Evolutionary conservation across 2,113 vertebrate species (phyloP), one percentile per base, ranked within the genome.

Genomic region (Neoarius graeffei): DNA sequence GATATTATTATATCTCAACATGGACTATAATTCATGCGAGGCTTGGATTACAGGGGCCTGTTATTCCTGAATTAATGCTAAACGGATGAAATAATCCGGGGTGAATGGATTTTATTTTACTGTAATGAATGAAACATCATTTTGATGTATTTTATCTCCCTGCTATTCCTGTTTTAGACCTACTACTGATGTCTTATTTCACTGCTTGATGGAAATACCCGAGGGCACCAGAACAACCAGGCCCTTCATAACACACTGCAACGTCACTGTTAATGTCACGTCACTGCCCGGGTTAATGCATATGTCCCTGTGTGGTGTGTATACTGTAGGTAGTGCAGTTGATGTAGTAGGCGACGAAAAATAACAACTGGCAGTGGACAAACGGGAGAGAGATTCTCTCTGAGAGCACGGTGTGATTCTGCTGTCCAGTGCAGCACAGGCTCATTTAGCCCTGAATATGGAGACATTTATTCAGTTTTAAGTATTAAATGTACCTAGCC

Each of bases 271-370:
- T 50, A 89, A 85, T 81, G 86, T 88, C 85, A 90, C 82, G 60
- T 50, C 79, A 62, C 23, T 54, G 76, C 67, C 71, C 66, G 81
- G 60, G 74, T 87, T 86, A 85, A 84, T 81, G 69, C 48, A 71
- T 56, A 57, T 82, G 87, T 59, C 66, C 74, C 82, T 64, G 64
- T 81, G 81, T 88, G 69, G 59, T 87, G 88, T 89, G 85, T 88
- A 77, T 88, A 87, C 42, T 76, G 86, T 80, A 69, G 66, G 80
- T 85, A 84, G 71, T 84, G 86, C 89, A 89, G 90, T 89, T 67
- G 86, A 85, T 77, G 77, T 69, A 30, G 89, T 52, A 81, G 54
- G 69, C 56, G 79, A 74, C 66, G 9, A 81, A 59, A 60, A 56
- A 7, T 52, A 69, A 85, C 84, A 79, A 62, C 77, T 87, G 89